Evolutionary conservation across 2,797 vertebrate genomes (phyloP).

Genomic region (Limnodromus scolopaceus): DNA sequence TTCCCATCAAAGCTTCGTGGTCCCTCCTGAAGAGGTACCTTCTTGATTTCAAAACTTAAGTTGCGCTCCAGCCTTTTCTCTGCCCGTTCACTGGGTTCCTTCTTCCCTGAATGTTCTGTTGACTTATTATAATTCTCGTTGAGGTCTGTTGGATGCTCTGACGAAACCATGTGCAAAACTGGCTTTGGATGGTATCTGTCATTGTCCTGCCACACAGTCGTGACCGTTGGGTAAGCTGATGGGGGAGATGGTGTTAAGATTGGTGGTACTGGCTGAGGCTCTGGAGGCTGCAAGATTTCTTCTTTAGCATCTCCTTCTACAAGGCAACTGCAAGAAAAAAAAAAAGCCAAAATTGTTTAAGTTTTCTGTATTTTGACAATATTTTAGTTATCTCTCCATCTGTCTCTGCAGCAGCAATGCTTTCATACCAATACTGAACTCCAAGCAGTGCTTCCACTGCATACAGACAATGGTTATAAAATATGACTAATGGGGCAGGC

Average conservation of each 20-base stretch:
- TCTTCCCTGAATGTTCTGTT: conserved; percentile 76
- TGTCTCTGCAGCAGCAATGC: not conserved
- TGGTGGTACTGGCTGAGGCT: conserved; percentile 94
- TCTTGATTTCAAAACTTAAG: conserved; percentile 96
- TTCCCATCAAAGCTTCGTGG: conserved; percentile 92
- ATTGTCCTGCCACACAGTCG: conserved; percentile 95
- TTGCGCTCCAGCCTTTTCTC: conserved; percentile 89
- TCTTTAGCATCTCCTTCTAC: conserved; percentile 94
- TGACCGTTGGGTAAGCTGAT: conserved; percentile 95
- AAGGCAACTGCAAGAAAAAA: conserved; percentile 83
- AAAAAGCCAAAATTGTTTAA: not conserved
- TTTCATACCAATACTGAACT: not conserved
- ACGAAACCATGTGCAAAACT: conserved; percentile 89
- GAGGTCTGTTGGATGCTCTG: conserved; percentile 85
- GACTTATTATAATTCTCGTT: conserved; percentile 92
- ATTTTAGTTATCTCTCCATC: not conserved
- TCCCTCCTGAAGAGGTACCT: conserved; percentile 93
- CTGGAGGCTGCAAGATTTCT: conserved; percentile 96
- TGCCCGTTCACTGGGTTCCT: conserved; percentile 73
- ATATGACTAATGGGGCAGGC: not conserved
- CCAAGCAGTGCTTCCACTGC: not conserved
- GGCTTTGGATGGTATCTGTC: conserved; percentile 98
- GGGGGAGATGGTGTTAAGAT: conserved; percentile 96
- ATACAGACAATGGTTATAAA: not conserved
- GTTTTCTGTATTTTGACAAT: not conserved